Conservation (phyloP, 1,140 invertebrate species). For the Drosophila hydei region DNA sequence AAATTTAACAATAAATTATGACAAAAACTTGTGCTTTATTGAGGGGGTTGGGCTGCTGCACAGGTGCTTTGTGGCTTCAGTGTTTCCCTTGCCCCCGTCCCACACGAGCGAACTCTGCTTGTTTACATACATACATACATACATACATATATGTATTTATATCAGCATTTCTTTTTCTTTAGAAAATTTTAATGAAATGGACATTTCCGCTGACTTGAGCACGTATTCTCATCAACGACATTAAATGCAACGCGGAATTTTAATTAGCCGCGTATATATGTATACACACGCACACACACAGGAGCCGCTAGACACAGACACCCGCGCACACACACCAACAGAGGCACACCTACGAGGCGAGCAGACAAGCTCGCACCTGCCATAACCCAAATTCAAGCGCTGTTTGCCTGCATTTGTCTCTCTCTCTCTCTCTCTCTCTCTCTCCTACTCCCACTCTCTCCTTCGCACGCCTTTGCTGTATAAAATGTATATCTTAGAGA, state of each 20-base stretch:
- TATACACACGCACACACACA: conserved; percentile 31
- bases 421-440: too few relatives aligned
- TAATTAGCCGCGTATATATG: conserved; percentile 75
- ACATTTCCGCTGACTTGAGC: conserved; percentile 76
- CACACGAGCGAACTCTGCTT: too few relatives aligned
- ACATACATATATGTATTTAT: too few relatives aligned
- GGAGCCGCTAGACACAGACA: conserved; percentile 15
- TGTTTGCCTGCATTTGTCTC: neutral
- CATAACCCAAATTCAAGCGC: neutral
- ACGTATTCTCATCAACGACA: conserved; percentile 78
- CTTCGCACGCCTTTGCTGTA: too few relatives aligned
- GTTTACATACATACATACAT: neutral
- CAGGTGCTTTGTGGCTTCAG: neutral
- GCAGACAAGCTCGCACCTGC: neutral
- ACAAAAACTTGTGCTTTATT: conserved; percentile 8
- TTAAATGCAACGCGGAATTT: conserved; percentile 80
- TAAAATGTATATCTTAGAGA: too few relatives aligned
- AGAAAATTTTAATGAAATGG: conserved; percentile 73
- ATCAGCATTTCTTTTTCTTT: conserved; percentile 6
- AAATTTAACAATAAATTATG: conserved; percentile 49
- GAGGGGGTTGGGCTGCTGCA: too few relatives aligned
- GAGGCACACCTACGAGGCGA: neutral
- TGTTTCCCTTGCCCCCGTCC: neutral
- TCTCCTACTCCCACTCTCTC: too few relatives aligned
- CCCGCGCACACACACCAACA: conserved; percentile 6